Base-by-base conservation (phyloP, 1,140 invertebrate genomes). In the Lanistes nyassanus region DNA sequence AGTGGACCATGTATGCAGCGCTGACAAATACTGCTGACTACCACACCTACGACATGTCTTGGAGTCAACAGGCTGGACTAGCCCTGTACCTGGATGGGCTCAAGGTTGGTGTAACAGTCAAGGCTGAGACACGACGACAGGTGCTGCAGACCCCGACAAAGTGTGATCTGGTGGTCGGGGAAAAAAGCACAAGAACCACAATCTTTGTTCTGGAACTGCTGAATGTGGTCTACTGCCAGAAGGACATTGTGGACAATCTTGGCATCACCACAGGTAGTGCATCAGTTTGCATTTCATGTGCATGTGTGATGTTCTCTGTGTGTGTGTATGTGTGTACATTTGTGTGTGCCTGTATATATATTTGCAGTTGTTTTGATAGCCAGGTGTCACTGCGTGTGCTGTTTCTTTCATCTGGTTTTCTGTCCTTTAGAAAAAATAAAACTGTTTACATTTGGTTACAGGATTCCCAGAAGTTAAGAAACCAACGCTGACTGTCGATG, bases 21-120 rank as follows among this genome's bases (percentile, higher is more conserved):
- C 73, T 75, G 39, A 68, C 65, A 2, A 64, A 76, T 47, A 74
- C 65, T 16, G 72, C 64, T 9, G 65, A 65, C 2, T 81, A 75
- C 51, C 75, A 76, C 65, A 67, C 76, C 21, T 77, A 75, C 55
- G 47, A 74, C n/a, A 65, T 84, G 42, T 79, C 83, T 6, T 84
- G 82, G 82, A 83, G 81, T 73, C 21, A 39, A 34, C 83, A 84
- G 65, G 47, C 55, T 55, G 42, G 42, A 16, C 42, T 47, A 16
- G 23, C 68, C 29, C 3, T 71, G n/a, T 71, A 58, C 31, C 31
- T 71, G 34, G 51, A 71, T 21, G 68, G 68, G 19, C 26, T 37
- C 68, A 31, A 34, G 26, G 65, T 53, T 13, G 29, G 0, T 6
- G 21, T 37, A 23, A 31, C 47, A 64, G 58, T 26, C 29, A 78